These are phyloP conservation scores for Cavia aperea DNA, from an alignment of 2,113 vertebrate genomes.

Conservation along the genomic window DNA sequence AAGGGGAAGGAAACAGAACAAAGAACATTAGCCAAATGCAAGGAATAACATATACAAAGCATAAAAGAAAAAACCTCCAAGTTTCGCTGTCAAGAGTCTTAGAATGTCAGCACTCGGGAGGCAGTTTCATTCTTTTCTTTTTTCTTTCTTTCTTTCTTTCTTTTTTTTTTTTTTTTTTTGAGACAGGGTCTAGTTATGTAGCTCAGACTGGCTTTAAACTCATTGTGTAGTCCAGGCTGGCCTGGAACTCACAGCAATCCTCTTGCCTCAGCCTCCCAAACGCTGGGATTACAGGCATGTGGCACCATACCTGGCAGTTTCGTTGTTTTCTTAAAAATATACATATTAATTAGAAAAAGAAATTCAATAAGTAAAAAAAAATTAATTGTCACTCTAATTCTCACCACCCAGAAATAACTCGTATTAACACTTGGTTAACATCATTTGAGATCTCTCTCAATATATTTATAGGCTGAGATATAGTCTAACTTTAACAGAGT, in stretches of 20 bases:
- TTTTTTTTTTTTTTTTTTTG: too few species aligned
- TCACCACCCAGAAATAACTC: constrained; percentile 6
- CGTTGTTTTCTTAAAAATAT: neutral
- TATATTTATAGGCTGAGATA: constrained; percentile 12
- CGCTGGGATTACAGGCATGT: too few species aligned
- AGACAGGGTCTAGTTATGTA: too few species aligned
- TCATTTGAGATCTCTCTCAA: neutral
- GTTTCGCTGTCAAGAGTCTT: neutral
- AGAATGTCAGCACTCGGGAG: neutral
- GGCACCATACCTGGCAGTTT: too few species aligned
- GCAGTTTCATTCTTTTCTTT: neutral
- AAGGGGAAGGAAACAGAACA: neutral
- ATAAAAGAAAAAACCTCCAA: neutral
- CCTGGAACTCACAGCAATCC: too few species aligned
- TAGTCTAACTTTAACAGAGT: neutral
- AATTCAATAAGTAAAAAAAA: neutral
- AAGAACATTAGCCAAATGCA: constrained; percentile 45
- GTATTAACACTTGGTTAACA: constrained; percentile 17
- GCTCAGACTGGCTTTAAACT: too few species aligned
- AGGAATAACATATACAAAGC: neutral
- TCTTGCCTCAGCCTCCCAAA: too few species aligned
- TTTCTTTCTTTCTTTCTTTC: too few species aligned
- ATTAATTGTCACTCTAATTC: neutral
- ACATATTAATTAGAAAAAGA: neutral
- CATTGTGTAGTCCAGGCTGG: too few species aligned